Evolutionary conservation across 2,888 invertebrate species (phyloP), one percentile per base, ranked within the genome.

Genomic region (Ctenicera cuprea): DNA sequence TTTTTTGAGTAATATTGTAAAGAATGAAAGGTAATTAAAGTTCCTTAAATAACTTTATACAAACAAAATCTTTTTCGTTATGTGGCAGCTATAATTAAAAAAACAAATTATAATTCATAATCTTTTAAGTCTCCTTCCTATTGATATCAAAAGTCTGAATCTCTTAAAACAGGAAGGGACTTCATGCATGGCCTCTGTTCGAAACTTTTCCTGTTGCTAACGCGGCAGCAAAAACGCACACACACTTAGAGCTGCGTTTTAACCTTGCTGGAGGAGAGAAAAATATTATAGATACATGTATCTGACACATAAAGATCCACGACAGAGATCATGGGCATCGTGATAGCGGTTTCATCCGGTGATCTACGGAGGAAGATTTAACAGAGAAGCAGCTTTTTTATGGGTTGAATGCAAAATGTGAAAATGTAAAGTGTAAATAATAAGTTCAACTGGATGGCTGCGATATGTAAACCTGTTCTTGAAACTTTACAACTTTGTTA

Each of bases 281-380:
- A 67, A 59, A 30, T 57, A 57, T 67, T 59, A 59, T 38, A 43
- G 59, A 45, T 43, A 45, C 57, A 37, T 30, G 43, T 67, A 67
- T 67, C 67, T 67, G 41, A 45, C 26, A 67, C 67, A 59, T 67
- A 67, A 67, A 67, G 57, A 67, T 67, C 59, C 57, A 66, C 43
- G 57, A 45, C 45, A 22, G 43, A 57, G 57, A 67, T 67, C 59
- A 57, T 18, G 45, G 57, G 30, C 59, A 67, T 67, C 67, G 14
- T 18, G 67, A 57, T 57, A 50, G 65, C 26, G 67, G 54, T 30
- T 41, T 41, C 57, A 20, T 45, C 30, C 41, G 67, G 59, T 52
- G 52, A 52, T 66, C 38, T 38, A 52, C 52, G 41, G 26, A n/a
- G 8, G 18, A 41, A 37, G 52, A 9, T 54, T 14, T 38, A 41